Conservation (phyloP, 2,113 vertebrate species). For the Oncorhynchus masou region DNA sequence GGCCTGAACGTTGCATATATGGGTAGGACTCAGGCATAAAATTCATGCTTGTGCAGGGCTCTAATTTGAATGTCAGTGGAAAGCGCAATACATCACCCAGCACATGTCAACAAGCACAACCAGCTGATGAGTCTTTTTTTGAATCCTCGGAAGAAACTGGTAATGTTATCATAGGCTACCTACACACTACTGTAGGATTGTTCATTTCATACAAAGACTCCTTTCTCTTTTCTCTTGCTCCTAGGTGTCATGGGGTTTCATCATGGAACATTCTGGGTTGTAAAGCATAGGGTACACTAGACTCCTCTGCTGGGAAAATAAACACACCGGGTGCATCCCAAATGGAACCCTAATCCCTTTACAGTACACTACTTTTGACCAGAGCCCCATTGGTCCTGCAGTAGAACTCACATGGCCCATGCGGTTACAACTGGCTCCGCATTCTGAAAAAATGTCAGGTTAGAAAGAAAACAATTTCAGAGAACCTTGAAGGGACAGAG, state of each 20-base stretch:
- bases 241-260: slow-evolving; percentile 40
- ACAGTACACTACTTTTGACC: no score
- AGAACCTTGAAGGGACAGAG: slow-evolving; percentile 18
- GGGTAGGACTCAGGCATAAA: no score
- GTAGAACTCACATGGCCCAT: not conserved
- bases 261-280: slow-evolving; percentile 48
- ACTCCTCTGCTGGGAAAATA: slow-evolving; percentile 55
- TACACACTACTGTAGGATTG: slow-evolving; percentile 1
- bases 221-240: slow-evolving; percentile 36
- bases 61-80: no score
- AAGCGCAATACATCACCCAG: no score
- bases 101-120: no score
- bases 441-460: slow-evolving; percentile 36
- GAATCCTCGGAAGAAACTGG: no score
- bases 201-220: not conserved
- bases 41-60: no score
- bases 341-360: no score
- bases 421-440: slow-evolving; percentile 35
- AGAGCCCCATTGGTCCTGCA: not conserved
- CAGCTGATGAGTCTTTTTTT: no score
- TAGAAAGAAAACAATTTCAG: slow-evolving; percentile 21
- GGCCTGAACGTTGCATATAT: no score
- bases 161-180: not conserved
- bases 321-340: slow-evolving; percentile 25
- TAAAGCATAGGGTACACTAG: slow-evolving; percentile 38